Conservation (phyloP, 2,113 vertebrate genomes). For the Mesoclemmys tuberculata region DNA sequence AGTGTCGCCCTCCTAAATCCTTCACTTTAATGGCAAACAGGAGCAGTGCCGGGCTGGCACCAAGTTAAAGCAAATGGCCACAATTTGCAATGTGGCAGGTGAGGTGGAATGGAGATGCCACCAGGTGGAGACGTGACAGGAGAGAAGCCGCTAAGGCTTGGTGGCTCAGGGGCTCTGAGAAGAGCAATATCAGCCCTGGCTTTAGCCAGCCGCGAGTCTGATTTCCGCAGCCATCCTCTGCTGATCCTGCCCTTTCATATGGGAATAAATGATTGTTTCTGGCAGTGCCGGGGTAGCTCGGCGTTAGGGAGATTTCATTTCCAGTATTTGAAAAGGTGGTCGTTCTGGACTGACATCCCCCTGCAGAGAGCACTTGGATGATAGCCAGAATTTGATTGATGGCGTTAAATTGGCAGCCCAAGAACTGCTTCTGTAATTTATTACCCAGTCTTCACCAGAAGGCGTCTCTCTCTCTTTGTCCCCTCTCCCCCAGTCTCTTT, state of each 20-base stretch:
- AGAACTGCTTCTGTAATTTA: constrained; percentile 81
- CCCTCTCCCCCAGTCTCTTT: constrained; percentile 9
- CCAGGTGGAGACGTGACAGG: neutral
- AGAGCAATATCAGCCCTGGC: neutral
- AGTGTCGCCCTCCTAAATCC: constrained; percentile 16
- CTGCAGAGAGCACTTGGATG: constrained; percentile 75
- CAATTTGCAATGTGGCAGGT: fast-evolving
- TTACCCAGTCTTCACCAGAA: constrained; percentile 71
- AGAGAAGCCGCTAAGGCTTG: neutral
- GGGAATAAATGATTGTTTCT: constrained; percentile 42
- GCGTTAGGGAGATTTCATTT: constrained; percentile 79
- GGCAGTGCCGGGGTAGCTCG: constrained; percentile 63
- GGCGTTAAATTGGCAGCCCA: constrained; percentile 78
- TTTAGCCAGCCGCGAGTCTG: neutral
- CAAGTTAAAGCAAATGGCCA: fast-evolving
- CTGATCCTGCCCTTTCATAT: constrained; percentile 30
- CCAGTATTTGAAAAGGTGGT: constrained; percentile 76
- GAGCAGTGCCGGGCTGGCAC: neutral
- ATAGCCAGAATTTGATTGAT: constrained; percentile 83
- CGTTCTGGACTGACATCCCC: constrained; percentile 58
- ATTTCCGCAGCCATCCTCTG: neutral
- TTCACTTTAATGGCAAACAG: neutral
- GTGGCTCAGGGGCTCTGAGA: neutral
- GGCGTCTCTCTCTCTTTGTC: neutral
- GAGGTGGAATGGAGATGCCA: neutral